phyloP scores from a whole-genome alignment of 1,140 invertebrate genomes.

The Artemia franciscana region DNA sequence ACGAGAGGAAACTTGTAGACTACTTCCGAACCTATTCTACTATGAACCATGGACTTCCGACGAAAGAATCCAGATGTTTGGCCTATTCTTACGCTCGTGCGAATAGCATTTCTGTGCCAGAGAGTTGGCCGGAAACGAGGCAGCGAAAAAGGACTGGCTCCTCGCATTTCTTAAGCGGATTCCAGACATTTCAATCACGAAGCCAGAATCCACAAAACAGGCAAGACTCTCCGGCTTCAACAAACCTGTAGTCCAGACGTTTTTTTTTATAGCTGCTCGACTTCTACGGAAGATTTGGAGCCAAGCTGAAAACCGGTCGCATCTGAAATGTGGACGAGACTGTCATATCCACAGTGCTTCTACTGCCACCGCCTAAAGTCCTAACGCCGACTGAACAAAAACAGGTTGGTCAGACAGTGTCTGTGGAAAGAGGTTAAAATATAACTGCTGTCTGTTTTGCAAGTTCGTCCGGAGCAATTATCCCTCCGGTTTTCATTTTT shows the following conservation, averaged over 20 bases:
- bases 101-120: conserved; percentile 12
- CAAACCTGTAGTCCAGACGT: not conserved
- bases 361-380: conserved; percentile 14
- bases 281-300: conserved; percentile 10
- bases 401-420: too few species aligned
- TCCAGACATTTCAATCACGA: not conserved
- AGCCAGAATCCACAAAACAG: conserved; percentile 1
- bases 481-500: conserved; percentile 22
- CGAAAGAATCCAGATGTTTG: not conserved
- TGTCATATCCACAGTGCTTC: conserved; percentile 19
- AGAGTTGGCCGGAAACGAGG: conserved; percentile 4
- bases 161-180: not conserved
- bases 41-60: not conserved
- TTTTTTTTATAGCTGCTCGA: conserved; percentile 10
- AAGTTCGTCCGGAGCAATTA: too few species aligned
- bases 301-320: conserved; percentile 11
- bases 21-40: not conserved
- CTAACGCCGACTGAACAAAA: conserved; percentile 14
- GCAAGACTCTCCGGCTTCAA: too few species aligned
- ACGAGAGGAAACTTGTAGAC: not conserved
- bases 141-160: not conserved
- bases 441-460: too few species aligned
- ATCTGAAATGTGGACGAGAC: conserved; percentile 23
- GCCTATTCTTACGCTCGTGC: not conserved
- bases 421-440: too few species aligned